Evolutionary conservation across 2,888 invertebrate genomes (phyloP).

Genomic region (Creontiades dilutus): DNA sequence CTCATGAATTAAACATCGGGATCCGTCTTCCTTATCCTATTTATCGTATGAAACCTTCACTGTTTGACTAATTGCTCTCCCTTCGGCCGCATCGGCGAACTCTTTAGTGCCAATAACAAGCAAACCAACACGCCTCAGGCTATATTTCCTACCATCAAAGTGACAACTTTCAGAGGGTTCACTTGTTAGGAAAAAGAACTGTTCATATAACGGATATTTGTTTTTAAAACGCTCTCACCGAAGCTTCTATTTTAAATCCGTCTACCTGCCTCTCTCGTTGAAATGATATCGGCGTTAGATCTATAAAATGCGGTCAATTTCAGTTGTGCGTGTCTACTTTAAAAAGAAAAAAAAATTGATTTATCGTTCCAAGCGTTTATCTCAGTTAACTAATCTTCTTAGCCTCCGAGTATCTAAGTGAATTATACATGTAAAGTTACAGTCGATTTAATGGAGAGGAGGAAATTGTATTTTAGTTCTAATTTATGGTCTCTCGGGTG

Average conservation of each 20-base stretch:
- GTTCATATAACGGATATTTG: constrained; percentile 9
- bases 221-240: constrained; percentile 1
- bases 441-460: not conserved
- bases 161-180: not conserved
- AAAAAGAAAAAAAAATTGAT: not conserved
- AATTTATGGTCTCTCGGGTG: not conserved
- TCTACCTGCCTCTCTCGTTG: not conserved
- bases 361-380: not conserved
- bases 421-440: not conserved
- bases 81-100: constrained; percentile 2
- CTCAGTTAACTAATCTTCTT: not conserved
- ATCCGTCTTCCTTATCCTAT: constrained; percentile 38
- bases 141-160: constrained; percentile 9
- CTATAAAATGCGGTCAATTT: constrained; percentile 16
- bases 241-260: not conserved
- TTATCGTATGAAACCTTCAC: constrained; percentile 45
- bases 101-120: constrained; percentile 35
- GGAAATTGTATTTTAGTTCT: not conserved
- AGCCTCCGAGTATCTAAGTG: not conserved
- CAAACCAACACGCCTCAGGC: constrained; percentile 9
- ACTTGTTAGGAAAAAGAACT: not conserved
- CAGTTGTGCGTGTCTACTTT: not conserved
- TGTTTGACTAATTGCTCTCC: constrained; percentile 44
- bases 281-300: not conserved
- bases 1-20: constrained; percentile 49